Conservation (phyloP, 35 echinoderm and acorn worm genomes). For the Diadema setosum region DNA sequence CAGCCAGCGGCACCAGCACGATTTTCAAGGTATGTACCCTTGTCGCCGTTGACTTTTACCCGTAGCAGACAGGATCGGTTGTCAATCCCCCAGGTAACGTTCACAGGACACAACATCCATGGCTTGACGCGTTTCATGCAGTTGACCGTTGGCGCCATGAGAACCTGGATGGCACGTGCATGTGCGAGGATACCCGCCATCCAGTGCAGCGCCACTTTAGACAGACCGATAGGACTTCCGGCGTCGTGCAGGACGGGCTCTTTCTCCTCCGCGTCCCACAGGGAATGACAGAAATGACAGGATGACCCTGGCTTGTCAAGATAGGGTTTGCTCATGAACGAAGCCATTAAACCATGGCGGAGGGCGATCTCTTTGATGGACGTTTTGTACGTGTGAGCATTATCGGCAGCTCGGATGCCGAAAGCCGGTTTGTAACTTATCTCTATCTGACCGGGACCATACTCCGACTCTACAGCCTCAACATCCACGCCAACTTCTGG, state of each 20-base stretch:
- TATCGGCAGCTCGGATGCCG: constrained; percentile 36
- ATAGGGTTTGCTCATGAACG: constrained; percentile 41
- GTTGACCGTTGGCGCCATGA: constrained; percentile 35
- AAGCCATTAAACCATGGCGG: constrained; percentile 3
- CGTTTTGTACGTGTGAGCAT: constrained; percentile 45
- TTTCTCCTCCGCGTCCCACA: constrained; percentile 2
- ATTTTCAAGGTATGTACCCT: constrained; percentile 68
- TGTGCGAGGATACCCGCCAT: constrained; percentile 37
- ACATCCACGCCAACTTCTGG: constrained; percentile 25
- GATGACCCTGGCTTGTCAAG: not conserved
- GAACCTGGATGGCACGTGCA: constrained; percentile 1
- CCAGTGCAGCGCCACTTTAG: constrained; percentile 26
- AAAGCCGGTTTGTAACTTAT: constrained; percentile 44
- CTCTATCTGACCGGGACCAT: constrained; percentile 39
- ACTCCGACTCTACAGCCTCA: constrained; percentile 24
- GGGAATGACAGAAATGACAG: constrained; percentile 46
- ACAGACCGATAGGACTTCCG: not conserved
- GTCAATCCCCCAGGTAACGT: constrained; percentile 33
- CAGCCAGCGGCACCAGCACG: constrained; percentile 31
- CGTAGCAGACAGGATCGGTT: constrained; percentile 12
- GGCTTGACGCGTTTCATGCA: not conserved
- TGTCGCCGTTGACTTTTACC: constrained; percentile 22
- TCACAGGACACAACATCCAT: not conserved
- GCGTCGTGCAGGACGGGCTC: not conserved
- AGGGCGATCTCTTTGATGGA: constrained; percentile 53